These are phyloP conservation scores for Eubucco bourcierii DNA, from an alignment of 2,113 vertebrate genomes.

Conservation along the genomic window DNA sequence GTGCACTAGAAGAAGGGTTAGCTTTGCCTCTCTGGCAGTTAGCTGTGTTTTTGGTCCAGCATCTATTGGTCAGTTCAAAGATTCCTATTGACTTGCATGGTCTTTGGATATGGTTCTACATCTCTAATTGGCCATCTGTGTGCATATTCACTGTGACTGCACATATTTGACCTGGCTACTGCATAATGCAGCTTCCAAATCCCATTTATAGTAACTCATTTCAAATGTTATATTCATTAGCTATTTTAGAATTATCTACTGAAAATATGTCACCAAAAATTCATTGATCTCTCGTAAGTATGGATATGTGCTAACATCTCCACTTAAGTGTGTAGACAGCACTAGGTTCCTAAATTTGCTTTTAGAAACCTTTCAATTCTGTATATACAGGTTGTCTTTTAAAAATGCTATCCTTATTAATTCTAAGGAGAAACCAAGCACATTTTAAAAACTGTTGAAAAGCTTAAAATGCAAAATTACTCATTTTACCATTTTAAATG, in stretches of 20 bases:
- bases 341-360: background rate
- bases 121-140: background rate
- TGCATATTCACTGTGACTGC: fast-evolving
- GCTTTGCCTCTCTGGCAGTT: background rate
- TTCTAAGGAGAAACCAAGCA: background rate
- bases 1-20: background rate
- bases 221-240: background rate
- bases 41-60: background rate
- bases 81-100: background rate
- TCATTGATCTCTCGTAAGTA: background rate
- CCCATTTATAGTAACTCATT: background rate
- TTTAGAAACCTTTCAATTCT: background rate
- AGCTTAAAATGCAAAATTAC: background rate
- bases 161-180: background rate
- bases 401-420: background rate
- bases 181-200: background rate
- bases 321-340: background rate
- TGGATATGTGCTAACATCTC: background rate
- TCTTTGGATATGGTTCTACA: background rate
- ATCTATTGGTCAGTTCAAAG: background rate
- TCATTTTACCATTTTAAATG: background rate
- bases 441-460: background rate
- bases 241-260: background rate
- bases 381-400: background rate
- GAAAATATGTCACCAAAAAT: background rate